Conservation (phyloP, 2,888 invertebrate species). For the Tyria jacobaeae region DNA sequence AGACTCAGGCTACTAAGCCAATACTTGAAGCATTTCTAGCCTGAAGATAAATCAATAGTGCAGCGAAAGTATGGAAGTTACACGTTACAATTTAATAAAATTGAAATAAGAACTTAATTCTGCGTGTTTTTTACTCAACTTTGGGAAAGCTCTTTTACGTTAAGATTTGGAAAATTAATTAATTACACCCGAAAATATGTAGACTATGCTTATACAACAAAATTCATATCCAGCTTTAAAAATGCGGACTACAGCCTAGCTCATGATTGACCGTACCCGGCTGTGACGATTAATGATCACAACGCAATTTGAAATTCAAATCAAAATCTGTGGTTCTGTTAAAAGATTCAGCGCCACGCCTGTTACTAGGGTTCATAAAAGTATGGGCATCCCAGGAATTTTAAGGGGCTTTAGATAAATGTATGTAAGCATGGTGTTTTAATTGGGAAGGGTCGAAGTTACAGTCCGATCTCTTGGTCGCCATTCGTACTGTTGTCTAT, state of each 20-base stretch:
- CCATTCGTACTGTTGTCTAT: too few species aligned
- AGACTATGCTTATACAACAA: too few species aligned
- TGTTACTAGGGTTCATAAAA: constrained; percentile 19
- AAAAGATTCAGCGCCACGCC: constrained; percentile 51
- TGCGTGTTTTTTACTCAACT: neutral
- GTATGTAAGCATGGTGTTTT: constrained; percentile 8
- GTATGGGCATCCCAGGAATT: constrained; percentile 39
- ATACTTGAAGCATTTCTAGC: too few species aligned
- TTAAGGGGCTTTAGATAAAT: constrained; percentile 23
- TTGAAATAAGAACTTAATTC: neutral
- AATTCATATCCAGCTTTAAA: too few species aligned
- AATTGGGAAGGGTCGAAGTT: constrained; percentile 6
- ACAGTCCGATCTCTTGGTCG: too few species aligned
- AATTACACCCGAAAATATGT: too few species aligned
- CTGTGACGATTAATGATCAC: constrained; percentile 47
- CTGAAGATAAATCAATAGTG: neutral
- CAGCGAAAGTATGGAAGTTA: too few species aligned
- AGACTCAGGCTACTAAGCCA: neutral
- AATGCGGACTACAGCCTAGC: constrained; percentile 20
- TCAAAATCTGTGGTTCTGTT: constrained; percentile 50
- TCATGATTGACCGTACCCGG: constrained; percentile 41
- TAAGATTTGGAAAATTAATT: neutral
- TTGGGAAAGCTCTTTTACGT: neutral
- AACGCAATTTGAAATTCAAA: constrained; percentile 55
- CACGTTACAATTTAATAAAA: constrained; percentile 1